Conservation (phyloP, 1,140 invertebrate genomes). For the Caenorhabditis brenneri region DNA sequence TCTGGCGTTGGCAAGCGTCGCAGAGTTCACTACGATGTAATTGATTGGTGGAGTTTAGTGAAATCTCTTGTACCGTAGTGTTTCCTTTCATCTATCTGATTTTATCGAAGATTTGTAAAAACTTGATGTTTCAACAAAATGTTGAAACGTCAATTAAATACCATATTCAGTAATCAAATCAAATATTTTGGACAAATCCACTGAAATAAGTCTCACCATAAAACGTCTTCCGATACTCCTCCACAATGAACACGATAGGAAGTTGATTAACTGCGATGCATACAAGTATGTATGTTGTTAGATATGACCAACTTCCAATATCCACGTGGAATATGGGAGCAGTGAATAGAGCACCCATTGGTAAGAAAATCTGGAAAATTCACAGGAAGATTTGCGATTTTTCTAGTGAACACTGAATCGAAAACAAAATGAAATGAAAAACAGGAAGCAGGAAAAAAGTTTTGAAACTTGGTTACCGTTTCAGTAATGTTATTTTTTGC, state of each 20-base stretch:
- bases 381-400: background rate
- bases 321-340: background rate
- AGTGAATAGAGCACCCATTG: background rate
- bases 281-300: conserved; percentile 1
- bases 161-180: too few relatives aligned
- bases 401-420: too few relatives aligned
- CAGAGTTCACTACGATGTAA: too few relatives aligned
- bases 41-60: too few relatives aligned
- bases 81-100: too few relatives aligned
- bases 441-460: background rate
- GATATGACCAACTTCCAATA: conserved; percentile 3
- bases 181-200: too few relatives aligned
- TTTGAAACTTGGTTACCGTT: background rate
- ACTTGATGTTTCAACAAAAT: too few relatives aligned
- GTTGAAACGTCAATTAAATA: too few relatives aligned
- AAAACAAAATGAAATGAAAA: too few relatives aligned
- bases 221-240: too few relatives aligned
- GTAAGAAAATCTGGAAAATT: background rate
- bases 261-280: background rate
- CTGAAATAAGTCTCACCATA: background rate
- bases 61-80: too few relatives aligned
- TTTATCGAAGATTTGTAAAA: background rate
- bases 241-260: background rate
- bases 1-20: too few relatives aligned
- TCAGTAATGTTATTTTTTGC: background rate